phyloP scores from a whole-genome alignment of 2,113 vertebrate species.

The Tupaia tana region DNA sequence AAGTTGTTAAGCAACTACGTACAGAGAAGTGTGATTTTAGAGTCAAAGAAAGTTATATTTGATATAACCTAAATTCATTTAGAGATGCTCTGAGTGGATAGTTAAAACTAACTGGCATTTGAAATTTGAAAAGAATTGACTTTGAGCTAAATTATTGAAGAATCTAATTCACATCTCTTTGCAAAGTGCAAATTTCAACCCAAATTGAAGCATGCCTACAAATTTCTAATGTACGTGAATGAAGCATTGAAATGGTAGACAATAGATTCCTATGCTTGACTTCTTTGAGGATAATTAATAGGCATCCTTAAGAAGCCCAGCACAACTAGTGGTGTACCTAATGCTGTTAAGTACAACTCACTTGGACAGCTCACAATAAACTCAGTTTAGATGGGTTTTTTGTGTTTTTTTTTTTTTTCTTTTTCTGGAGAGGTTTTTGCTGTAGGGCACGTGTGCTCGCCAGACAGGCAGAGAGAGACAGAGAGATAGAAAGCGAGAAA shows the following conservation, averaged over 20 bases:
- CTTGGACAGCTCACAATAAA: not conserved
- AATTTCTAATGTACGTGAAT: not conserved
- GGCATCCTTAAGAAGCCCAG: not conserved
- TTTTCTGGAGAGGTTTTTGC: no score
- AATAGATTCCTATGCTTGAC: not conserved
- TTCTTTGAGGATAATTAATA: not conserved
- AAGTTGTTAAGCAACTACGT: slow-evolving; percentile 60
- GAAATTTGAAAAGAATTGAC: slow-evolving; percentile 9
- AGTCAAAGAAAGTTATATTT: slow-evolving; percentile 51
- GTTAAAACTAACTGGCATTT: not conserved
- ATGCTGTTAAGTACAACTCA: not conserved
- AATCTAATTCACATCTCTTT: slow-evolving; percentile 35
- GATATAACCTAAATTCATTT: slow-evolving; percentile 62
- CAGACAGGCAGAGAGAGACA: no score
- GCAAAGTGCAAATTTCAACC: not conserved
- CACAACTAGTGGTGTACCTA: not conserved
- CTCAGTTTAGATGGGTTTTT: slow-evolving; percentile 16
- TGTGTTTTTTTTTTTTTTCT: no score
- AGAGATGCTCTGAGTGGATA: slow-evolving; percentile 19
- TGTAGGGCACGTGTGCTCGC: no score
- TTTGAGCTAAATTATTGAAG: slow-evolving; percentile 45
- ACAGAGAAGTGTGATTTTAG: slow-evolving; percentile 61
- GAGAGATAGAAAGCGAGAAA: no score
- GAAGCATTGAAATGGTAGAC: not conserved
- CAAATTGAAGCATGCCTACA: not conserved